Percentiles rank a stretch among this genome's conserved stretches.
These are phyloP conservation scores for Stichodactyla helianthus DNA, from an alignment of 64 coral and sea anemone genomes.

Conservation along the genomic window DNA sequence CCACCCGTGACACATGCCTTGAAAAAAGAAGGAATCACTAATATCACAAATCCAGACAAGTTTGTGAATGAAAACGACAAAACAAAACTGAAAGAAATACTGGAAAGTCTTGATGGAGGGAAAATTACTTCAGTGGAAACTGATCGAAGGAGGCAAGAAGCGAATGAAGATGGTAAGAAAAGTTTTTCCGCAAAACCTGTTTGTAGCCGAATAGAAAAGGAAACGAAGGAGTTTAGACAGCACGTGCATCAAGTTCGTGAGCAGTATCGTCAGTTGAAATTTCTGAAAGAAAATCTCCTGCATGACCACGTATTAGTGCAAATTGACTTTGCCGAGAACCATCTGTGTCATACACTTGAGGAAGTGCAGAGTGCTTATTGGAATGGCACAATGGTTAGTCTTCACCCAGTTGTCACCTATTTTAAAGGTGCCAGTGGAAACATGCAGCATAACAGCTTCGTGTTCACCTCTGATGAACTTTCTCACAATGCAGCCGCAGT, in stretches of 20 bases:
- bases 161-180: too few species aligned
- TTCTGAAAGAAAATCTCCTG: conserved; percentile 31
- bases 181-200: neutral
- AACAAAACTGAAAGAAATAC: neutral
- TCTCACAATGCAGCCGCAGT: conserved; percentile 43
- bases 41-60: conserved; percentile 13
- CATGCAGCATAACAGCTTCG: conserved; percentile 35
- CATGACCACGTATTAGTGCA: conserved; percentile 30
- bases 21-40: too few species aligned
- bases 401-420: conserved; percentile 23
- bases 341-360: conserved; percentile 31
- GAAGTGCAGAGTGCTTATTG: conserved; percentile 51
- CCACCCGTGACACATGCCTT: conserved; percentile 18
- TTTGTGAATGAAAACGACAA: conserved; percentile 29
- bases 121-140: too few species aligned
- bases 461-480: conserved; percentile 47
- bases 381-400: conserved; percentile 42
- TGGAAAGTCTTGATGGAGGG: too few species aligned
- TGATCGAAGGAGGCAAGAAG: too few species aligned
- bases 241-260: conserved; percentile 32
- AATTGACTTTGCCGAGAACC: conserved; percentile 65
- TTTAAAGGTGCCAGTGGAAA: conserved; percentile 16
- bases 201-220: conserved; percentile 5
- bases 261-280: conserved; percentile 23
- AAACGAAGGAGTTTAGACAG: conserved; percentile 18